Base-by-base conservation (phyloP, 2,797 vertebrate species). In the Hafferia zeledoni region DNA sequence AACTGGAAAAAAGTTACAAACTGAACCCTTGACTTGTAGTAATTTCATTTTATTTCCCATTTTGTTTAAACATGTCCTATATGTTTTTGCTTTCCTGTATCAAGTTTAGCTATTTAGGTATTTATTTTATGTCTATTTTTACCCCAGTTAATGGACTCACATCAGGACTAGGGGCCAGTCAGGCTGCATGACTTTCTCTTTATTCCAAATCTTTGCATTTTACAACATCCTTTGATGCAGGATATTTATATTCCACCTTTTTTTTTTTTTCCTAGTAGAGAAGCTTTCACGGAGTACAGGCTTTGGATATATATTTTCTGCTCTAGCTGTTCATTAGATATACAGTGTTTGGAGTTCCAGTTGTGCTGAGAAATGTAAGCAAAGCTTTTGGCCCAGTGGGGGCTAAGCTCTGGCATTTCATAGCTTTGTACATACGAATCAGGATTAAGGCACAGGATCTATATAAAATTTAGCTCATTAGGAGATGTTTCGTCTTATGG, bases 361-460 rank as follows among this genome's bases (percentile, higher is more conserved):
- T 91, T 92, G 84, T 76, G 79, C 82, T 65, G 69, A 81, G 82
- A 95, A 95, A 93, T 69, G 57, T 87, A 95, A 96, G 87, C 87
- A 91, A 94, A 91, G 82, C 76, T 96, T 94, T 93, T 93, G 89
- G 79, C 91, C 91, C 93, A 83, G 87, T 89, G 93, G 84, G 82
- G 81, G 76, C 84, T 93, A 69, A 83, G 55, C 82, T 41, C 31
- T 95, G 84, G 82, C 69, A 75, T 92, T 87, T 89, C 72, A 15
- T 76, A 69, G 53, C 57, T 91, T 93, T 86, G 69, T 87, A 81
- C 30, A 25, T 83, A 69, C n/a, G 74, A 87, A 83, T 89, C 82
- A 89, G 64, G 57, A 92, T 80, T 69, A 92, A 94, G 82, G 61
- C 39, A 61, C 24, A 68, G 37, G 47, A 75, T 83, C 75, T 89